Conservation (phyloP, 2,113 vertebrate species). For the Ophthalmolycus amberensis region DNA sequence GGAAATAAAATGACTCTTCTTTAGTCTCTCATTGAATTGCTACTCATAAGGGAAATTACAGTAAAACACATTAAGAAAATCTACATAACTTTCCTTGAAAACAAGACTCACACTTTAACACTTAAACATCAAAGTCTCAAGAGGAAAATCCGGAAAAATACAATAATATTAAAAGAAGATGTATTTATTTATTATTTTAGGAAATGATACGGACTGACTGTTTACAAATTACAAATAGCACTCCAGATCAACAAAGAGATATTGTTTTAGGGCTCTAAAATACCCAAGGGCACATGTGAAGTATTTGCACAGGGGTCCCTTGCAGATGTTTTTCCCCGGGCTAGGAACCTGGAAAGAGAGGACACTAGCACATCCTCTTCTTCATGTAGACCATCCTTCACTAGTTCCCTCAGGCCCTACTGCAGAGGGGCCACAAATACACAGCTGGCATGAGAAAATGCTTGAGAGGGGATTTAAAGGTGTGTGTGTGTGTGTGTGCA, state of each 20-base stretch:
- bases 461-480: constrained; percentile 1
- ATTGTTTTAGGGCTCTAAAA: constrained; percentile 51
- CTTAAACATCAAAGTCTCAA: neutral
- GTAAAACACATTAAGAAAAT: constrained; percentile 4
- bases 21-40: constrained; percentile 22
- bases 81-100: neutral
- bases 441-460: constrained; percentile 11
- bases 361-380: constrained; percentile 23
- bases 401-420: constrained; percentile 9
- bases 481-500: neutral
- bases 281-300: constrained; percentile 45
- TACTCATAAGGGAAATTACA: constrained; percentile 19
- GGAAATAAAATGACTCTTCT: neutral
- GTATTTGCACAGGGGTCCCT: constrained; percentile 18
- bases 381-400: constrained; percentile 23
- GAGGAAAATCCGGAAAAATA: neutral
- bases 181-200: neutral
- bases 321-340: constrained; percentile 55
- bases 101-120: neutral
- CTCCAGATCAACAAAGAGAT: neutral
- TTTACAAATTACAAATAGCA: neutral
- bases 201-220: neutral
- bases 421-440: constrained; percentile 27
- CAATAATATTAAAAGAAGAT: neutral
- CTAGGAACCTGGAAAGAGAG: constrained; percentile 35